These are phyloP conservation scores for Spongilla lacustris DNA, from an alignment of 37 sponge, comb jelly and placozoan species.

Conservation along the genomic window DNA sequence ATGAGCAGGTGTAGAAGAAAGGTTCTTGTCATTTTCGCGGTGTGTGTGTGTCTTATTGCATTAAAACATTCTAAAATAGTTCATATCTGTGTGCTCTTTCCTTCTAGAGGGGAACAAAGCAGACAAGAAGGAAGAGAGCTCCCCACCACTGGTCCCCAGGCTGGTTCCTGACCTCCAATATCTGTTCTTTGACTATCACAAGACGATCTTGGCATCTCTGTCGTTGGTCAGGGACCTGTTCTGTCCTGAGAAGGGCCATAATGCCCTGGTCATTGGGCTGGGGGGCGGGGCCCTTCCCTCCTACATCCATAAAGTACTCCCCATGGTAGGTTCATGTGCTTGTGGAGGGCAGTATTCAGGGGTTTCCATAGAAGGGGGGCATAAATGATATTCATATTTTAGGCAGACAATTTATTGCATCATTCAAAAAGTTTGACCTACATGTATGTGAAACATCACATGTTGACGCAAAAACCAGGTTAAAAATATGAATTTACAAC, in stretches of 20 bases:
- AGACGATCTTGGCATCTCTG: conserved; percentile 27
- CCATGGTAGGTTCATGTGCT: conserved; percentile 12
- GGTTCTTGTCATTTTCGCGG: no score
- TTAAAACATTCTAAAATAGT: no score
- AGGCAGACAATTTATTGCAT: no score
- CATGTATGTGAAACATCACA: no score
- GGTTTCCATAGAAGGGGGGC: no score
- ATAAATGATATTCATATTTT: no score
- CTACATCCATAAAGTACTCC: conserved; percentile 50
- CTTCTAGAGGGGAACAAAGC: background rate
- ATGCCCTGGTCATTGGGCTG: conserved; percentile 70
- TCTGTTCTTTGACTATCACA: conserved; percentile 42
- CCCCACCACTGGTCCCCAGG: background rate
- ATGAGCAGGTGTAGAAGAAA: no score
- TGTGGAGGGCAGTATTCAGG: conserved; percentile 7
- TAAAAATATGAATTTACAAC: no score
- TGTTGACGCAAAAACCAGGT: no score
- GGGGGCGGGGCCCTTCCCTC: conserved; percentile 83
- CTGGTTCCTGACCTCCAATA: conserved; percentile 28
- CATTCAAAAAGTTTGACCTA: no score
- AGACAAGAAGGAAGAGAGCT: conserved; percentile 2
- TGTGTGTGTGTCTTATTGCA: no score
- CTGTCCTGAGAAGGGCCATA: background rate
- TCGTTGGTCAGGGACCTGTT: background rate
- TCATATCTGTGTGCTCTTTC: no score